These are phyloP conservation scores for Bombyx mori DNA, from an alignment of 1,140 invertebrate genomes.

Conservation along the genomic window DNA sequence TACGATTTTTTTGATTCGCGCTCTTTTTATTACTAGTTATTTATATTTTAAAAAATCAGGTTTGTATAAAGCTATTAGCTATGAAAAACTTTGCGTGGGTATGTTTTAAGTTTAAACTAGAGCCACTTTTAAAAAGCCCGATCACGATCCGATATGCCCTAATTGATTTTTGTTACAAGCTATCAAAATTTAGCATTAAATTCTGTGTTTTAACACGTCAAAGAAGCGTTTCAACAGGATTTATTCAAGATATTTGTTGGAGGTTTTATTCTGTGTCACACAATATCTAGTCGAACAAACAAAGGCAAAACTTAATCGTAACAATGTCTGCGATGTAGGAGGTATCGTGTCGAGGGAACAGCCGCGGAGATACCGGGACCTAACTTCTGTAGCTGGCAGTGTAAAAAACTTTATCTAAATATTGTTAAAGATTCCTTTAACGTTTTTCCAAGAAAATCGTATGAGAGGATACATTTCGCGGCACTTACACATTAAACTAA, in stretches of 20 bases:
- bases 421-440: slow-evolving; percentile 39
- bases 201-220: background rate
- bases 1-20: no score
- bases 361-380: slow-evolving; percentile 5
- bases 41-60: no score
- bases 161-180: no score
- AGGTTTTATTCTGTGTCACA: slow-evolving; percentile 9
- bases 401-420: slow-evolving; percentile 32
- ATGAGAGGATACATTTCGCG: slow-evolving; percentile 17
- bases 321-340: slow-evolving; percentile 24
- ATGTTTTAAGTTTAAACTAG: no score
- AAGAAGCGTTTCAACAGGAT: slow-evolving; percentile 1
- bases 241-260: background rate
- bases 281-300: slow-evolving; percentile 5
- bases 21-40: no score
- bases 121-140: no score
- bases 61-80: no score
- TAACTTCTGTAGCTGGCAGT: slow-evolving; percentile 26
- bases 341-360: slow-evolving; percentile 12
- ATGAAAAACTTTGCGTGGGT: no score
- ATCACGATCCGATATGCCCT: no score
- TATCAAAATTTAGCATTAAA: no score
- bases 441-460: slow-evolving; percentile 30
- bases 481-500: no score
- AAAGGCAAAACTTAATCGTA: slow-evolving; percentile 23